Evolutionary conservation across 2,113 vertebrate genomes (phyloP).

Genomic region (Amphilophus citrinellus): DNA sequence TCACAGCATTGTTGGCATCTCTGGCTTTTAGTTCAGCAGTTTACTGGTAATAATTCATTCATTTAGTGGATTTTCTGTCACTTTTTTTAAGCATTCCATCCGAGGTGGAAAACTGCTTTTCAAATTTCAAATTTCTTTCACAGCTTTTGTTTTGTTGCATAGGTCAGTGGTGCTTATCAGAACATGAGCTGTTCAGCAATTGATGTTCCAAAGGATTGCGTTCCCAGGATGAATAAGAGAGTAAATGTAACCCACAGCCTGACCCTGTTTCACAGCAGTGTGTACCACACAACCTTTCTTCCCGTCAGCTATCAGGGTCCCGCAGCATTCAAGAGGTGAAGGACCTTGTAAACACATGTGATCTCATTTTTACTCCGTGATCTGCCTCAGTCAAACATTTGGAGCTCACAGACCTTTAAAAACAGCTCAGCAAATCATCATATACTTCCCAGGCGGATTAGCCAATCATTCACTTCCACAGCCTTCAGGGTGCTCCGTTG

Average conservation of each 20-base stretch:
- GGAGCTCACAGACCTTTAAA: not conserved
- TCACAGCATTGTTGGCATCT: not conserved
- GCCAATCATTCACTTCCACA: slow-evolving; percentile 22
- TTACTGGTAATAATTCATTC: not conserved
- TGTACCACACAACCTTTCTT: not conserved
- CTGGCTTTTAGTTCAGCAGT: not conserved
- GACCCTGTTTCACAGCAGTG: not conserved
- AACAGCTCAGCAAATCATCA: slow-evolving; percentile 17
- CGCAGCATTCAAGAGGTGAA: slow-evolving; percentile 5
- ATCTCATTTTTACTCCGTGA: slow-evolving; percentile 23
- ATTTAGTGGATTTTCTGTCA: not conserved
- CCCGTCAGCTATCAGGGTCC: slow-evolving; percentile 3
- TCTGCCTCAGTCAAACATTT: not conserved
- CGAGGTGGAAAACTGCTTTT: not conserved
- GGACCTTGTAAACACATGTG: slow-evolving; percentile 28
- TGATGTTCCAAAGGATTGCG: not conserved
- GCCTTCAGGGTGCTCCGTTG: not conserved
- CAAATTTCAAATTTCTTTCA: not conserved
- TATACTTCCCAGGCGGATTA: not conserved
- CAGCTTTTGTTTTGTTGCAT: not conserved
- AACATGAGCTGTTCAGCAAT: not conserved
- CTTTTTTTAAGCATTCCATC: not conserved
- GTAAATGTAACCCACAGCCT: slow-evolving; percentile 1
- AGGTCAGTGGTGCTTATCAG: not conserved
- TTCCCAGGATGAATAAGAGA: not conserved